Conservation (phyloP, 2,797 vertebrate species). For the Rhinella marina region DNA sequence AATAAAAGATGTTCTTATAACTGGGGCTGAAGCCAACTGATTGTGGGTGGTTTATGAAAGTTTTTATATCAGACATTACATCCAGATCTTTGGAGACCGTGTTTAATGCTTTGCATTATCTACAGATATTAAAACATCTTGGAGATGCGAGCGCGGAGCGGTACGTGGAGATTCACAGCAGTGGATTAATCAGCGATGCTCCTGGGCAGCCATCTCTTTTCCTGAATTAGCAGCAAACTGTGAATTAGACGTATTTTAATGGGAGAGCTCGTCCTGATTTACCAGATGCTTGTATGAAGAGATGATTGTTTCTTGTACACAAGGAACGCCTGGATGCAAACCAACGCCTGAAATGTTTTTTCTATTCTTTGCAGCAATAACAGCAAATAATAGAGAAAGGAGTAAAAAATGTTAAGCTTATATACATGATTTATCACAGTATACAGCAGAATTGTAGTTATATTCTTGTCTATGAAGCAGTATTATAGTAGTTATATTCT, state of each 20-base stretch:
- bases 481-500: not conserved
- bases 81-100: slow-evolving; percentile 70
- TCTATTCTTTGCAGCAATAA: not conserved
- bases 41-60: slow-evolving; percentile 77
- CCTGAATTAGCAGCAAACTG: slow-evolving; percentile 65
- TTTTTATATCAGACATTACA: slow-evolving; percentile 73
- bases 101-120: slow-evolving; percentile 71
- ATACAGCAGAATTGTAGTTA: not conserved
- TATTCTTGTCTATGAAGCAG: not conserved
- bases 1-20: slow-evolving; percentile 68
- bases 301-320: slow-evolving; percentile 26
- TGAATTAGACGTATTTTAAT: slow-evolving; percentile 49
- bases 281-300: slow-evolving; percentile 48
- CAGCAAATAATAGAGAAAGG: not conserved
- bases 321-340: slow-evolving; percentile 52
- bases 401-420: not conserved
- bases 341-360: slow-evolving; percentile 51
- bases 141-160: slow-evolving; percentile 64
- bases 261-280: slow-evolving; percentile 18
- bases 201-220: slow-evolving; percentile 60
- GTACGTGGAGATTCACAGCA: slow-evolving; percentile 65
- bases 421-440: not conserved
- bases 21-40: slow-evolving; percentile 71
- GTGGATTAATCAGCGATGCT: slow-evolving; percentile 69
- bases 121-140: slow-evolving; percentile 64